A percentile compares a stretch with the other conserved stretches of the same genome.
These are phyloP conservation scores for Phortica magna DNA, from an alignment of 2,888 invertebrate genomes.

Conservation along the genomic window DNA sequence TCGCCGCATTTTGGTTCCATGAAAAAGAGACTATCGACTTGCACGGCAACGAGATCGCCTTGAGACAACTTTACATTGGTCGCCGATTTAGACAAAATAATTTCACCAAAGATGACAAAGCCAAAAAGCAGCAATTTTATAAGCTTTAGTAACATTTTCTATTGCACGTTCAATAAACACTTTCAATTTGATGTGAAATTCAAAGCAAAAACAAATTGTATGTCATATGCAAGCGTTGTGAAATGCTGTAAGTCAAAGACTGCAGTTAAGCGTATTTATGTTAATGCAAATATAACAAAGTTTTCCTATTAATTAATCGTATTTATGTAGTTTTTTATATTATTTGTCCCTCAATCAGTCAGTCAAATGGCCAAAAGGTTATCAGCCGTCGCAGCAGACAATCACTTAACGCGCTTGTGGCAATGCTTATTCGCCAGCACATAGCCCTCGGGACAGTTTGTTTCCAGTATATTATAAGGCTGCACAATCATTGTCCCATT, in stretches of 20 bases:
- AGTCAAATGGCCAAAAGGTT: neutral
- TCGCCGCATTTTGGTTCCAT: neutral
- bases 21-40: neutral
- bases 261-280: too few species aligned
- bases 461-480: conserved; percentile 69
- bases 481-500: conserved; percentile 50
- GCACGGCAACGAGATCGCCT: neutral
- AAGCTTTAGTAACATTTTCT: neutral
- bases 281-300: too few species aligned
- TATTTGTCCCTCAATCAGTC: neutral
- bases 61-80: neutral
- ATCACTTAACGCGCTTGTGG: conserved; percentile 64
- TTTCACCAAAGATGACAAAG: neutral
- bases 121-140: neutral
- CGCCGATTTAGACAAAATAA: neutral
- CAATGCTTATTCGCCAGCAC: conserved; percentile 70
- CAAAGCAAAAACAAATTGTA: too few species aligned
- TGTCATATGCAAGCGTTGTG: too few species aligned
- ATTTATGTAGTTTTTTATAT: neutral
- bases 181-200: too few species aligned
- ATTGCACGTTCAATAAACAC: neutral
- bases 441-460: conserved; percentile 67
- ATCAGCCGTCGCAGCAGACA: neutral
- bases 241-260: too few species aligned
- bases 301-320: neutral